phyloP scores from a whole-genome alignment of 2,888 invertebrate genomes.

The Scelioninae gen. 1 region DNA sequence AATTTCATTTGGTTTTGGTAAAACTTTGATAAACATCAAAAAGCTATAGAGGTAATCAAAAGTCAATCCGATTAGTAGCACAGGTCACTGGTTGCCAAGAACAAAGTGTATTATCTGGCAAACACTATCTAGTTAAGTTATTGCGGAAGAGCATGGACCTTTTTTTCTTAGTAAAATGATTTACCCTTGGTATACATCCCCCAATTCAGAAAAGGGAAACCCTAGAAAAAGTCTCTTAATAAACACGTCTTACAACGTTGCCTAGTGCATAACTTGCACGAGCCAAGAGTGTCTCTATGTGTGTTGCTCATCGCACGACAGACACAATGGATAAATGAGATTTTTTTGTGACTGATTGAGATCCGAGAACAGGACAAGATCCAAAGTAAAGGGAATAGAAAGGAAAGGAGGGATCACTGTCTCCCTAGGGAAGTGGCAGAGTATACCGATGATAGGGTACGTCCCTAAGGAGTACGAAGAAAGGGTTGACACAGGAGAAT shows the following conservation, averaged over 20 bases:
- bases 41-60: constrained; percentile 30
- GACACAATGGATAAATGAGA: constrained; percentile 83
- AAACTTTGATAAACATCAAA: neutral
- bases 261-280: constrained; percentile 78
- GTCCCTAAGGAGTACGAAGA: constrained; percentile 80
- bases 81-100: constrained; percentile 56
- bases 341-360: constrained; percentile 83
- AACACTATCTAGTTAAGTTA: constrained; percentile 59
- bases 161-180: constrained; percentile 44
- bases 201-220: constrained; percentile 1
- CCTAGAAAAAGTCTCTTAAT: constrained; percentile 68
- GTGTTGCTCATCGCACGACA: constrained; percentile 55
- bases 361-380: constrained; percentile 76
- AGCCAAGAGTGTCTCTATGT: constrained; percentile 72
- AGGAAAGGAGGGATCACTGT: constrained; percentile 80
- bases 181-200: constrained; percentile 51
- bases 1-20: neutral
- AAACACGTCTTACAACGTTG: constrained; percentile 69
- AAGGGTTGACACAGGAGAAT: constrained; percentile 82
- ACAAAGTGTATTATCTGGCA: constrained; percentile 50
- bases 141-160: constrained; percentile 61
- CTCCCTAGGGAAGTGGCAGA: constrained; percentile 79
- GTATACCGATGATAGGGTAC: constrained; percentile 83
- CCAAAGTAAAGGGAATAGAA: constrained; percentile 58
- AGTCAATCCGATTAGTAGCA: constrained; percentile 56